Evolutionary conservation across 1,140 invertebrate genomes (phyloP), one percentile per base, ranked within the genome.

Genomic region (Drosophila sechellia): DNA sequence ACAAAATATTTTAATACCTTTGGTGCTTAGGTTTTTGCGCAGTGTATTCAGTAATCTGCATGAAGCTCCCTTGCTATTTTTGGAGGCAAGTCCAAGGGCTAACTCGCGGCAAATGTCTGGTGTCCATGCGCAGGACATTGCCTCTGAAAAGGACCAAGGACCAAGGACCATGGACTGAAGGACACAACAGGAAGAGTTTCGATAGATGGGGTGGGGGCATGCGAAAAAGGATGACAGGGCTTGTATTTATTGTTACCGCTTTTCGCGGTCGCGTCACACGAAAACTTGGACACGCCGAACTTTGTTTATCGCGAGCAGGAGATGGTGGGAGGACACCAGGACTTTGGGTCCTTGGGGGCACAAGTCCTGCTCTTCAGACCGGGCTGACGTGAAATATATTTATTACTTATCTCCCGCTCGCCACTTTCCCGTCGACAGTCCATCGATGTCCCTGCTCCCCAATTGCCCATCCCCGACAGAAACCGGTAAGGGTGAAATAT

Each of bases 221-320:
- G 27, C 17, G 63, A 31, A 17, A 69, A 69, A 70, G 66, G 64
- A 70, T 75, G 77, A 80, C 78, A 81, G 79, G 22, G 40, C 59
- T 50, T 74, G 76, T 83, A 83, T 83, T 83, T 83, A 83, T 83
- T 83, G 79, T 84, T 83, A 84, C 70, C 80, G 79, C 79, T 81
- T 83, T 73, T 63, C 75, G 79, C 54, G 79, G 79, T 78, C 79
- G 75, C 73, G 48, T 74, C 77, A 75, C 77, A 79, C 64, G 68
- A 70, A 70, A 79, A 79, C 70, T 69, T 64, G 69, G 66, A 81
- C 65, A 59, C 72, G 58, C 75, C 60, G 77, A 83, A 83, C 46
- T 83, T 83, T 84, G 60, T 78, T 74, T 59, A 53, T 65, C 42
- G 61, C 27, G 76, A 58, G 35, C 5, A 46, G 45, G 45, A 25